Evolutionary conservation across 2,888 invertebrate species (phyloP).

Genomic region (Seladonia tumulorum): DNA sequence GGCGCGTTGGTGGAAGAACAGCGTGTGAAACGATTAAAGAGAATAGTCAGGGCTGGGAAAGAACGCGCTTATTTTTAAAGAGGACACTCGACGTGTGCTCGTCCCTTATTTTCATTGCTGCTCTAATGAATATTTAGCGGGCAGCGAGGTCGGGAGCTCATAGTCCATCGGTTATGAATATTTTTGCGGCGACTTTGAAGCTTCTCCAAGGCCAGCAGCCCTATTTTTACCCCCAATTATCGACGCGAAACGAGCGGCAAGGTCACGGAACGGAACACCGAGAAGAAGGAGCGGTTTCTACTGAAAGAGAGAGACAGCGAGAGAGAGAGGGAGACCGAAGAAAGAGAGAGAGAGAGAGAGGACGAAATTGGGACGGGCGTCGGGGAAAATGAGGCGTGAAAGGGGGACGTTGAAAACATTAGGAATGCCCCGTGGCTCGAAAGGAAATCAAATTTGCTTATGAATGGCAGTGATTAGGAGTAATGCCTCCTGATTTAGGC

Average conservation of each 20-base stretch:
- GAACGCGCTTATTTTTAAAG: not conserved
- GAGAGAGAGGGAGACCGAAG: not conserved
- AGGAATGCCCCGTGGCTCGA: conserved; percentile 68
- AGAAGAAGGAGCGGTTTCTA: conserved; percentile 8
- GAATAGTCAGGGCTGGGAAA: not conserved
- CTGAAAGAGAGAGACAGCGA: not conserved
- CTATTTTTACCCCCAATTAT: conserved; percentile 32
- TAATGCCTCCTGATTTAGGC: conserved; percentile 74
- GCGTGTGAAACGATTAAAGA: not conserved
- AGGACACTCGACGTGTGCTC: not conserved
- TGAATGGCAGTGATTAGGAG: conserved; percentile 77
- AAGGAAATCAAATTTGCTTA: conserved; percentile 78
- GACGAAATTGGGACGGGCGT: conserved; percentile 47
- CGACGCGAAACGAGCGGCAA: conserved; percentile 35
- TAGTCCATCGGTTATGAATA: conserved; percentile 10
- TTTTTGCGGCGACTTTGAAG: conserved; percentile 36
- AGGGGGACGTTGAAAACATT: conserved; percentile 72
- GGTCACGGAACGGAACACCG: conserved; percentile 45
- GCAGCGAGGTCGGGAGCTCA: not conserved
- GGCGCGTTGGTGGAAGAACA: too few species aligned
- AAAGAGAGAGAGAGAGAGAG: not conserved
- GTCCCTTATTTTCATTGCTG: conserved; percentile 3
- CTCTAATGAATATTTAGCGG: conserved; percentile 5
- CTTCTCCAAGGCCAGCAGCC: conserved; percentile 7
- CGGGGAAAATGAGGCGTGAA: conserved; percentile 66